phyloP scores from a whole-genome alignment of 2,797 vertebrate genomes.

The Enteromius paludinosus region DNA sequence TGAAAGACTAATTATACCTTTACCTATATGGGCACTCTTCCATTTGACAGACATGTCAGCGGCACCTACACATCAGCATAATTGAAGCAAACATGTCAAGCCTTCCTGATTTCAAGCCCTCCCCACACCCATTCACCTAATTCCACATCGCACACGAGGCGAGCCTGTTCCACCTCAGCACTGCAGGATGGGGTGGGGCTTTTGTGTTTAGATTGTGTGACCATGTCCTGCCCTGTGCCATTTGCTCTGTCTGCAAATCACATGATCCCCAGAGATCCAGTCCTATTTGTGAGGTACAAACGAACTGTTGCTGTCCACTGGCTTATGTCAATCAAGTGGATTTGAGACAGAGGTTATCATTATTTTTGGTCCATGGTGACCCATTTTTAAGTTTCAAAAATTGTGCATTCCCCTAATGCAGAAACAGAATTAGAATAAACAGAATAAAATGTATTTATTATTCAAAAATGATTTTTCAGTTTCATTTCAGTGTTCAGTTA shows the following conservation, averaged over 20 bases:
- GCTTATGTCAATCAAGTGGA: constrained; percentile 60
- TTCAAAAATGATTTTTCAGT: not conserved
- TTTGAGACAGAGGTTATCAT: constrained; percentile 30
- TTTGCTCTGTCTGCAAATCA: constrained; percentile 61
- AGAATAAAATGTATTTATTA: not conserved
- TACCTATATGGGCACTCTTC: constrained; percentile 52
- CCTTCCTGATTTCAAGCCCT: constrained; percentile 70
- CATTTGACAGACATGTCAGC: constrained; percentile 56
- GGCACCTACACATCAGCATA: constrained; percentile 79
- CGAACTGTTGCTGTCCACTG: constrained; percentile 57
- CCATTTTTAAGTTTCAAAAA: not conserved
- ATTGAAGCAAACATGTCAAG: constrained; percentile 78
- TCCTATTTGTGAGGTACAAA: constrained; percentile 54
- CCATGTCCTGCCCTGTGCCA: constrained; percentile 52
- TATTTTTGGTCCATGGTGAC: not conserved
- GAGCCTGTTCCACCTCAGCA: constrained; percentile 56
- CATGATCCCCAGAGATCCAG: constrained; percentile 49
- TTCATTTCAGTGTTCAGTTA: not conserved
- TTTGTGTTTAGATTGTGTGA: constrained; percentile 42
- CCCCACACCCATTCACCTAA: constrained; percentile 64
- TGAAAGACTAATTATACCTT: constrained; percentile 67
- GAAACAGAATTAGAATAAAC: not conserved
- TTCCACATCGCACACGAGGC: constrained; percentile 79
- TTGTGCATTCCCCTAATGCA: not conserved
- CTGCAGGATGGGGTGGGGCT: constrained; percentile 61